These are phyloP conservation scores for Copidosoma aretas DNA, from an alignment of 2,888 invertebrate genomes.

Conservation along the genomic window DNA sequence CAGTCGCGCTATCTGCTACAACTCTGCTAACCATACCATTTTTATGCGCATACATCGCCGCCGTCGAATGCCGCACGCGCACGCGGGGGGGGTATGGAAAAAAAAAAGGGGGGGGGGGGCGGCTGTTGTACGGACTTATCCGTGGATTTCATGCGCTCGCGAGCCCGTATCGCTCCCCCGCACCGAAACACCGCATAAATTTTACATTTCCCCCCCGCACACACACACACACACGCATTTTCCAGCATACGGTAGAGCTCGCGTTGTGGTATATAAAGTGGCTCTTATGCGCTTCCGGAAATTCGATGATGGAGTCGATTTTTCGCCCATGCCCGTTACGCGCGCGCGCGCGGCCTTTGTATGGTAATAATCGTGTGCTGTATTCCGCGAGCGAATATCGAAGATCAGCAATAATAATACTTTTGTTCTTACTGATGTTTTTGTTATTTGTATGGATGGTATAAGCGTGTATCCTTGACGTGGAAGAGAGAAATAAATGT, in stretches of 20 bases:
- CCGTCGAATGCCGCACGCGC: too few relatives aligned
- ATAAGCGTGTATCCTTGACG: too few relatives aligned
- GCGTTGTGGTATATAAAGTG: background rate
- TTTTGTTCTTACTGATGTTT: too few relatives aligned
- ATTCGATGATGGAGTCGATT: constrained; percentile 10
- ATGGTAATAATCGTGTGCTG: background rate
- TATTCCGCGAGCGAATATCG: constrained; percentile 1
- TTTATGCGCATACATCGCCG: too few relatives aligned
- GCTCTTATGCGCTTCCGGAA: background rate
- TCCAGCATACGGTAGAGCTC: background rate
- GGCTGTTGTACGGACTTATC: background rate
- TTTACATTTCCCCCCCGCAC: background rate
- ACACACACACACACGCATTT: background rate
- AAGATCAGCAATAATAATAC: too few relatives aligned
- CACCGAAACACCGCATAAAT: constrained; percentile 9
- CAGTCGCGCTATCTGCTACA: too few relatives aligned
- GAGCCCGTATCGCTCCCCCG: too few relatives aligned
- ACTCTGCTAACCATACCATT: too few relatives aligned
- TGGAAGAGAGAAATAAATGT: too few relatives aligned
- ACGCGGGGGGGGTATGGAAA: too few relatives aligned
- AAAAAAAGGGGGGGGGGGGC: too few relatives aligned
- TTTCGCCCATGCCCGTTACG: background rate
- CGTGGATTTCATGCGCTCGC: background rate
- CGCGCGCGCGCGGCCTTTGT: background rate
- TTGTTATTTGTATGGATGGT: too few relatives aligned